Base-by-base conservation (phyloP, 2,797 vertebrate genomes). In the Arrhamphus sclerolepis region DNA sequence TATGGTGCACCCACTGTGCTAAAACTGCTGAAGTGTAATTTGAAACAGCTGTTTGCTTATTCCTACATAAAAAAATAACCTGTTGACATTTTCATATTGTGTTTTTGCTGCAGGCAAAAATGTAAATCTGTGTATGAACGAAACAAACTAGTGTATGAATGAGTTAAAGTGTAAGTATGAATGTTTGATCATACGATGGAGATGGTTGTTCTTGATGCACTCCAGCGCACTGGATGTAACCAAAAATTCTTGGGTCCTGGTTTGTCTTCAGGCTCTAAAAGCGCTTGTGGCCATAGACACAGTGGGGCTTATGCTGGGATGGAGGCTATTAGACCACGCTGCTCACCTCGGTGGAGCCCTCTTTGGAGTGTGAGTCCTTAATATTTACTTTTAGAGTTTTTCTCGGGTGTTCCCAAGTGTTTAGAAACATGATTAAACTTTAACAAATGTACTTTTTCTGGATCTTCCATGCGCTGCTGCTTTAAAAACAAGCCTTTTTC, bases 331-430 rank as follows among this genome's bases (percentile, higher is more conserved):
- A 77, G 96, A 97, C 79, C 96, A 97, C 26, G 96, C 96, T 38
- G 94, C 95, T 81, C 96, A 97, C 73, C 93, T 97, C 26, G 96
- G 96, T 2, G 96, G 96, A 76, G 94, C 95, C 54, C 89, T 97
- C 38, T 97, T 97, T 85, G 95, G 96, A 88, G 87, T 96, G 95
- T 97, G 85, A 95, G 96, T 49, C 8, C 7, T 7, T 1, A 0
- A 22, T 11, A 31, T n/a, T 22, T 26, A 43, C 2, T 43, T 21
- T 46, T 44, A n/a, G 13, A 13, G 2, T 19, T 39, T 14, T 16
- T 6, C 20, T 14, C 9, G 17, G 51, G n/a, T 47, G n/a, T 41
- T 42, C 17, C 42, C 18, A 31, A 31, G 7, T 31, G 1, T 31
- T 31, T 9, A 31, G 29, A 31, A 31, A 31, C 29, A 31, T 7